Percentiles rank a stretch among this genome's conserved stretches.
Evolutionary conservation across 23 tunicate genomes (phyloP).

Genomic region (Oikopleura albicans): DNA sequence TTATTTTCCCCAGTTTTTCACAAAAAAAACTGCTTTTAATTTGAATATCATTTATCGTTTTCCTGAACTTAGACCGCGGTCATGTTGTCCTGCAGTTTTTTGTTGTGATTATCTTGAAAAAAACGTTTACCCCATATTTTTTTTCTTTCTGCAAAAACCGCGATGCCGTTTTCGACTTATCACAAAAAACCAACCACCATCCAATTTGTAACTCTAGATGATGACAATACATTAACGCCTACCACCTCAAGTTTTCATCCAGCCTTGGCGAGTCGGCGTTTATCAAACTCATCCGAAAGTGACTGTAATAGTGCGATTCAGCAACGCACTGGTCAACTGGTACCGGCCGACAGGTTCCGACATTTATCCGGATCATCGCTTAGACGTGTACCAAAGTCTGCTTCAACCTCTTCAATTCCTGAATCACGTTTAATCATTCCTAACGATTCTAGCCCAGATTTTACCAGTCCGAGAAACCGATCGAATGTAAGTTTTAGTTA

Average conservation of each 20-base stretch:
- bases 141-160: too few species aligned
- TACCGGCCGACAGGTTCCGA: background rate
- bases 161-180: too few species aligned
- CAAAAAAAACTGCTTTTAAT: too few species aligned
- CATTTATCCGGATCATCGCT: background rate
- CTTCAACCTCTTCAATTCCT: slow-evolving; percentile 13
- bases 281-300: slow-evolving; percentile 4
- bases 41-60: too few species aligned
- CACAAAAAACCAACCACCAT: too few species aligned
- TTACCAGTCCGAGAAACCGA: background rate
- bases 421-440: slow-evolving; percentile 11
- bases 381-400: slow-evolving; percentile 10
- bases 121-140: too few species aligned
- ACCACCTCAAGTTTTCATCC: background rate
- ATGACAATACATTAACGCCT: background rate
- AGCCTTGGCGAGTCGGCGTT: background rate
- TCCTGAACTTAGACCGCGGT: too few species aligned
- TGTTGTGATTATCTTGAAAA: too few species aligned
- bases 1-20: too few species aligned
- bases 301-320: background rate
- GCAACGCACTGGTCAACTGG: background rate
- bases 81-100: too few species aligned
- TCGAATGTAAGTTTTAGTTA: background rate
- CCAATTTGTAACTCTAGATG: too few species aligned
- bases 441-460: slow-evolving; percentile 12